Evolutionary conservation across 2,888 invertebrate species (phyloP).

Genomic region (Sisyra terminalis): DNA sequence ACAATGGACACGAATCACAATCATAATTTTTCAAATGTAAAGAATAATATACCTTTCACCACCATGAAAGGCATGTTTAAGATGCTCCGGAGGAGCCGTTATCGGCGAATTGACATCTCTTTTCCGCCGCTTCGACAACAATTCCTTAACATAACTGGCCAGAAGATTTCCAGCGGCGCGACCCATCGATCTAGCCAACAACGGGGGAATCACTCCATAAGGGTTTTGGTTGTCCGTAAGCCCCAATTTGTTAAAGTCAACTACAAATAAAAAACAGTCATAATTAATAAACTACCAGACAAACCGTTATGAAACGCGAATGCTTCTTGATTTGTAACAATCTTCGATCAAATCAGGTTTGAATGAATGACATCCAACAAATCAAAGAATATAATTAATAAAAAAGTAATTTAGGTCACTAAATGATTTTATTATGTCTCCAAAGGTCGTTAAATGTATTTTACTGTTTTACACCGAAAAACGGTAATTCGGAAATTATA

Average conservation of each 20-base stretch:
- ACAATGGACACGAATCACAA: too few relatives aligned
- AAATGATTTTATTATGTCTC: too few relatives aligned
- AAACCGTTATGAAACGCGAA: too few relatives aligned
- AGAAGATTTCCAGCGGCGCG: constrained; percentile 49
- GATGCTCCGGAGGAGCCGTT: constrained; percentile 23
- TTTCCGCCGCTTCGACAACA: constrained; percentile 44
- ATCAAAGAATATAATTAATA: too few relatives aligned
- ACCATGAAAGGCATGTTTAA: constrained; percentile 45
- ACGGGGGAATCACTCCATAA: constrained; percentile 60
- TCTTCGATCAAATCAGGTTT: too few relatives aligned
- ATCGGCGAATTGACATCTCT: constrained; percentile 18
- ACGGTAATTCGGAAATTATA: too few relatives aligned
- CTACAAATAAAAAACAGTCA: constrained; percentile 30
- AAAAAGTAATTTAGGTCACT: too few relatives aligned
- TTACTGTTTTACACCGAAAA: too few relatives aligned
- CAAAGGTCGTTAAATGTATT: too few relatives aligned
- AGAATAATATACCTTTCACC: constrained; percentile 44
- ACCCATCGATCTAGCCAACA: constrained; percentile 61
- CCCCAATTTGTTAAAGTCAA: constrained; percentile 72
- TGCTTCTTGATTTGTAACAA: too few relatives aligned
- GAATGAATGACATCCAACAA: too few relatives aligned
- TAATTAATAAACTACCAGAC: not conserved
- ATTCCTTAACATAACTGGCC: constrained; percentile 56
- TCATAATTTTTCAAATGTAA: constrained; percentile 9
- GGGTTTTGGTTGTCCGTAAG: constrained; percentile 82